Evolutionary conservation across 23 tunicate species (phyloP).

Genomic region (Trididemnum clinides): DNA sequence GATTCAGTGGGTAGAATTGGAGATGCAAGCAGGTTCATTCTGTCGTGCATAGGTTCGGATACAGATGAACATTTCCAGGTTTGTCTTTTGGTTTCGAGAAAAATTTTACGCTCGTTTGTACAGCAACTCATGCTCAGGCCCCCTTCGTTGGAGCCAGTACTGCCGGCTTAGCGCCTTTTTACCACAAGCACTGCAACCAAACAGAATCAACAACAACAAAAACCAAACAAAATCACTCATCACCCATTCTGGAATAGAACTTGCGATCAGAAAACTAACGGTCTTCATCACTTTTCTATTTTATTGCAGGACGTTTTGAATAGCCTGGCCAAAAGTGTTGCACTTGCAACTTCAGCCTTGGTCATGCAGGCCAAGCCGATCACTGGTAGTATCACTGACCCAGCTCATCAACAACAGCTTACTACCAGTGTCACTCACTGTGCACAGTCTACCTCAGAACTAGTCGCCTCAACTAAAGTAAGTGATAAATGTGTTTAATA

Average conservation of each 20-base stretch:
- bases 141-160: no score
- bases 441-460: conserved; percentile 77
- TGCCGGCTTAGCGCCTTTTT: no score
- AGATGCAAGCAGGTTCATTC: conserved; percentile 84
- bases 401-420: conserved; percentile 54
- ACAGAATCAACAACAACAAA: no score
- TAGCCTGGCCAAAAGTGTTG: conserved; percentile 80
- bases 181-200: no score
- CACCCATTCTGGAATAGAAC: no score
- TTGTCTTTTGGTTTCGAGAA: no score
- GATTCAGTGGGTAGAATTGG: conserved; percentile 88
- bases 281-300: no score
- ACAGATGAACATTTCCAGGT: conserved; percentile 82
- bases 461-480: conserved; percentile 88
- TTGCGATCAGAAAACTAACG: no score
- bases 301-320: conserved; percentile 82
- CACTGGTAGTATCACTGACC: conserved; percentile 43
- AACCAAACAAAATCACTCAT: no score
- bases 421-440: conserved; percentile 78
- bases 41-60: conserved; percentile 68
- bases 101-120: no score
- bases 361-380: conserved; percentile 73
- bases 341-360: conserved; percentile 82
- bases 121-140: no score
- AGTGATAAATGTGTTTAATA: not conserved